phyloP scores from a whole-genome alignment of 2,888 invertebrate species.

The Melikaiella ostensackeni region DNA sequence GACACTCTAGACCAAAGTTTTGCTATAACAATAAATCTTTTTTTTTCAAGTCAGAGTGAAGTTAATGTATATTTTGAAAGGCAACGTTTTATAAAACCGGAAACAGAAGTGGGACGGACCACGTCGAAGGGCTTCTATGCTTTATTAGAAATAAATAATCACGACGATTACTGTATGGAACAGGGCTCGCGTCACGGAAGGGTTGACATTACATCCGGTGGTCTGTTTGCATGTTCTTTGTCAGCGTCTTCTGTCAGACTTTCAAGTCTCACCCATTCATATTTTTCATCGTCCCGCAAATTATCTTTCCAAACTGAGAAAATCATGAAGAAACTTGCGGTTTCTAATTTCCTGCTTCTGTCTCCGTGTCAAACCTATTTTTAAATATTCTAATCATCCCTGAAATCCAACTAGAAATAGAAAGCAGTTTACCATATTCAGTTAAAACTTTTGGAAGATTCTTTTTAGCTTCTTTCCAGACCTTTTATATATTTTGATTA shows the following conservation, averaged over 20 bases:
- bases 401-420: neutral
- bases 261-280: conserved; percentile 41
- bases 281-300: conserved; percentile 46
- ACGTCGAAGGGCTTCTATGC: conserved; percentile 29
- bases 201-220: conserved; percentile 58
- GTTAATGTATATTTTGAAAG: conserved; percentile 10
- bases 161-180: conserved; percentile 35
- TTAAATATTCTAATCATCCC: neutral
- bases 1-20: neutral
- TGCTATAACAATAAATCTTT: neutral
- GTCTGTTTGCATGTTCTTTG: conserved; percentile 38
- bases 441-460: neutral
- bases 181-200: conserved; percentile 54
- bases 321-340: conserved; percentile 22
- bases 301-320: neutral
- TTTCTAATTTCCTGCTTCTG: conserved; percentile 1
- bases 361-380: neutral
- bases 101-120: conserved; percentile 11
- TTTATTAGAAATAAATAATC: conserved; percentile 40
- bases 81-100: conserved; percentile 11
- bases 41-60: neutral
- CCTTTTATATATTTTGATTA: neutral
- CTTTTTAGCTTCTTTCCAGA: neutral
- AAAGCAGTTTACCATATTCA: neutral
- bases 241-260: conserved; percentile 41